Conservation (phyloP, 2,888 invertebrate genomes). For the Ligdia adustata region DNA sequence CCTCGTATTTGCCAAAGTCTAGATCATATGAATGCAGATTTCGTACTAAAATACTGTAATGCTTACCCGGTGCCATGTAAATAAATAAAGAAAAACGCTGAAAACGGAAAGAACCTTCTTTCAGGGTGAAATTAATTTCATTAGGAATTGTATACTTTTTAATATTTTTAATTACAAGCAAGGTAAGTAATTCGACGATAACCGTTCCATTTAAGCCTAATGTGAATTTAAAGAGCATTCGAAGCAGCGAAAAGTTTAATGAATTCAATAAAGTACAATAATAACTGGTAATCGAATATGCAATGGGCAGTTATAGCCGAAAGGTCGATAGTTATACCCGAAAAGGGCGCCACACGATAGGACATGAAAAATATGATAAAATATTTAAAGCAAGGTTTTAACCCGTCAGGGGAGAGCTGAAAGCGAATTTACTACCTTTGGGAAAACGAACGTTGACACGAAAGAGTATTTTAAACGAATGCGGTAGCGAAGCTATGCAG, state of each 20-base stretch:
- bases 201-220: constrained; percentile 1
- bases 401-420: constrained; percentile 59
- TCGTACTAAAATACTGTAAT: no score
- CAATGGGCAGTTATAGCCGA: constrained; percentile 56
- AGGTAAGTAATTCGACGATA: not conserved
- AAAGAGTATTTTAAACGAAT: constrained; percentile 57
- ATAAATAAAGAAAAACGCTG: no score
- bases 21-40: constrained; percentile 49
- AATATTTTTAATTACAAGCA: no score
- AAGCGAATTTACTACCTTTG: constrained; percentile 69
- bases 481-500: constrained; percentile 43
- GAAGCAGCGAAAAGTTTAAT: constrained; percentile 23
- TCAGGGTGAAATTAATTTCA: no score
- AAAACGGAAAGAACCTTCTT: no score
- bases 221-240: constrained; percentile 4
- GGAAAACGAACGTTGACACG: constrained; percentile 56
- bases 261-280: constrained; percentile 31
- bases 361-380: constrained; percentile 76
- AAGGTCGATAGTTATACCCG: constrained; percentile 59
- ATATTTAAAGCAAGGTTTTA: constrained; percentile 76
- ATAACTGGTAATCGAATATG: constrained; percentile 55
- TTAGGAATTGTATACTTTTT: no score
- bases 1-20: constrained; percentile 40
- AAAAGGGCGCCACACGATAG: constrained; percentile 75
- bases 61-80: no score